phyloP scores from a whole-genome alignment of 2,113 vertebrate species.

The Thryonomys swinderianus region DNA sequence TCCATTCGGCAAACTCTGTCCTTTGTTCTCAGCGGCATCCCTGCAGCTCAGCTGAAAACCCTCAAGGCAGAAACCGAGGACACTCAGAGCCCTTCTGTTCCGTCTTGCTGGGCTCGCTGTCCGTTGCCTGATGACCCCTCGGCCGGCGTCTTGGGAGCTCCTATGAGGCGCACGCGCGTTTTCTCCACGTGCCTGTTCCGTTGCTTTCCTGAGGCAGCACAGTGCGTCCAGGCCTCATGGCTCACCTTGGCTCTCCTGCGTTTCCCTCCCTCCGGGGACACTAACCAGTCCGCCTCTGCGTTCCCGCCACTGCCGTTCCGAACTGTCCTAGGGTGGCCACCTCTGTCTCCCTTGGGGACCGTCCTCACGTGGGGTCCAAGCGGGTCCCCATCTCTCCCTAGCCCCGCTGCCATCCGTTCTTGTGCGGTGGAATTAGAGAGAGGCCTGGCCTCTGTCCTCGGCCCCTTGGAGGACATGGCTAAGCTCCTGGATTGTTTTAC shows the following conservation, averaged over 20 bases:
- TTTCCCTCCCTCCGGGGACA: neutral
- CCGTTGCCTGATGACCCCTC: neutral
- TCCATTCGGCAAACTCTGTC: neutral
- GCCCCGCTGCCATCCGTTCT: neutral
- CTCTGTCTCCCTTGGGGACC: neutral
- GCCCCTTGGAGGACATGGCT: neutral
- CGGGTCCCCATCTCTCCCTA: neutral
- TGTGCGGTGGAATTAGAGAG: neutral
- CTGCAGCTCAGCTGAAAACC: neutral
- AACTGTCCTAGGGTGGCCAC: neutral
- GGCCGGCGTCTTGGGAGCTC: neutral
- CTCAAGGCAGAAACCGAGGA: neutral
- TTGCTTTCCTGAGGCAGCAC: neutral
- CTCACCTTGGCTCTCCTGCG: neutral
- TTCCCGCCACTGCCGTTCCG: rapidly evolving
- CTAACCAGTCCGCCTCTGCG: neutral
- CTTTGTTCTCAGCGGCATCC: neutral
- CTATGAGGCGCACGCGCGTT: neutral
- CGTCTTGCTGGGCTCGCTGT: neutral
- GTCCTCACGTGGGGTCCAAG: neutral
- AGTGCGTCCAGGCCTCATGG: neutral
- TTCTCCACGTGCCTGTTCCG: no score
- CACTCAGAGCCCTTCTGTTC: neutral
- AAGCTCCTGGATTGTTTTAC: neutral
- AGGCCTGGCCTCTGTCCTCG: neutral